Evolutionary conservation across 2,888 invertebrate genomes (phyloP).

Genomic region (Dione vanillae): DNA sequence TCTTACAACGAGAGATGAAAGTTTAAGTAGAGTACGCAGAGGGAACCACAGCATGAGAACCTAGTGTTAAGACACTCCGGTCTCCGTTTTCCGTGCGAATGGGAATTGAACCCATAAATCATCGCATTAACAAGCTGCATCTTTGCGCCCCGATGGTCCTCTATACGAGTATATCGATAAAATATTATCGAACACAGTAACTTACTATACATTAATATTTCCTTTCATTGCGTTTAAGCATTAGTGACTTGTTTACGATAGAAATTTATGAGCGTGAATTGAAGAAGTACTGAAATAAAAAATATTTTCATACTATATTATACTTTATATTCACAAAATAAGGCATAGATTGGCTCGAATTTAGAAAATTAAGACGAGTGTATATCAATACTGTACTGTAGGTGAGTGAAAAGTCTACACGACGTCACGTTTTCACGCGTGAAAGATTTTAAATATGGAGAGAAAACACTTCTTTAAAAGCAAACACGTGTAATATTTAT

Average conservation of each 20-base stretch:
- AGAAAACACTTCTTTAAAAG: constrained; percentile 17
- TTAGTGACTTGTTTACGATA: constrained; percentile 35
- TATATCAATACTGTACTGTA: neutral
- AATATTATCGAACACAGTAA: constrained; percentile 13
- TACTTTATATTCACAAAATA: neutral
- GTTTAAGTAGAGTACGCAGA: too few species aligned
- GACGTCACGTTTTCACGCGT: constrained; percentile 31
- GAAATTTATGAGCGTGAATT: constrained; percentile 29
- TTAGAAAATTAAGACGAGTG: neutral
- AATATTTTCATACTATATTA: constrained; percentile 6
- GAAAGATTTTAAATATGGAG: constrained; percentile 12
- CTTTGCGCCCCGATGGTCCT: too few species aligned
- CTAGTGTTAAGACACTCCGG: too few species aligned
- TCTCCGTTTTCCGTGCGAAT: too few species aligned
- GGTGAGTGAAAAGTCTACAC: constrained; percentile 24
- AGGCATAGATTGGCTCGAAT: neutral
- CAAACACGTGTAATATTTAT: neutral
- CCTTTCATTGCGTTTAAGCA: constrained; percentile 34
- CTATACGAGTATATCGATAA: constrained; percentile 13
- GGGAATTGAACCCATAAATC: too few species aligned
- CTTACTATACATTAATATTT: constrained; percentile 25
- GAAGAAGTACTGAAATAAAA: neutral
- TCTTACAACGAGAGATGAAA: too few species aligned
- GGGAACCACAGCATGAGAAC: too few species aligned
- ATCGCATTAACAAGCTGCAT: too few species aligned